Percentiles rank a stretch among this genome's conserved stretches.
These are phyloP conservation scores for Thera britannica DNA, from an alignment of 2,888 invertebrate species.

Conservation along the genomic window DNA sequence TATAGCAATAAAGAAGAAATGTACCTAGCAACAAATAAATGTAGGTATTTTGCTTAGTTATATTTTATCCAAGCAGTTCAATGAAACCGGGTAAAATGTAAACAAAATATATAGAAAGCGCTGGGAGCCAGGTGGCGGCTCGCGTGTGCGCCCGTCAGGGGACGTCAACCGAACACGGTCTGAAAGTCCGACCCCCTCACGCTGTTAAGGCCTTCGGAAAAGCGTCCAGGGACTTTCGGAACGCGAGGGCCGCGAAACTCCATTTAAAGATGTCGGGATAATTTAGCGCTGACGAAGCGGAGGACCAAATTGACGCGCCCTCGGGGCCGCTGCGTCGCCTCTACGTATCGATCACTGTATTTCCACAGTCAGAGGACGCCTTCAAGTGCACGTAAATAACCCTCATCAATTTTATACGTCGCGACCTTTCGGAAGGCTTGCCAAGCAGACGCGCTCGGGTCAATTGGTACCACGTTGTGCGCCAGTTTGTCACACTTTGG, in stretches of 20 bases:
- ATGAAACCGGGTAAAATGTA: slow-evolving; percentile 31
- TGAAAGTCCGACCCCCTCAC: slow-evolving; percentile 60
- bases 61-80: slow-evolving; percentile 27
- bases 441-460: slow-evolving; percentile 51
- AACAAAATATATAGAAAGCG: slow-evolving; percentile 43
- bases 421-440: slow-evolving; percentile 59
- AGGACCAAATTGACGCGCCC: slow-evolving; percentile 80
- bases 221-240: slow-evolving; percentile 65
- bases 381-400: slow-evolving; percentile 70
- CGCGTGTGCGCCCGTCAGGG: slow-evolving; percentile 64
- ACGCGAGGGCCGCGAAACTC: slow-evolving; percentile 79
- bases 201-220: slow-evolving; percentile 57
- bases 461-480: slow-evolving; percentile 51
- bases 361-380: slow-evolving; percentile 57
- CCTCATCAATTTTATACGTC: slow-evolving; percentile 63
- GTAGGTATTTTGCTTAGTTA: no score
- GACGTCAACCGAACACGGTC: slow-evolving; percentile 57
- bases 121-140: slow-evolving; percentile 68
- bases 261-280: slow-evolving; percentile 84
- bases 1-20: background rate
- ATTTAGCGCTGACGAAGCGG: slow-evolving; percentile 82
- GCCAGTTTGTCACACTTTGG: slow-evolving; percentile 49
- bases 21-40: background rate
- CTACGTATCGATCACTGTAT: slow-evolving; percentile 72
- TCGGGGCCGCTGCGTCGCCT: slow-evolving; percentile 66